A percentile compares a stretch with the other conserved stretches of the same genome.
phyloP scores from a whole-genome alignment of 53 echinoderm and acorn worm species.

The Holothuria leucospilota region DNA sequence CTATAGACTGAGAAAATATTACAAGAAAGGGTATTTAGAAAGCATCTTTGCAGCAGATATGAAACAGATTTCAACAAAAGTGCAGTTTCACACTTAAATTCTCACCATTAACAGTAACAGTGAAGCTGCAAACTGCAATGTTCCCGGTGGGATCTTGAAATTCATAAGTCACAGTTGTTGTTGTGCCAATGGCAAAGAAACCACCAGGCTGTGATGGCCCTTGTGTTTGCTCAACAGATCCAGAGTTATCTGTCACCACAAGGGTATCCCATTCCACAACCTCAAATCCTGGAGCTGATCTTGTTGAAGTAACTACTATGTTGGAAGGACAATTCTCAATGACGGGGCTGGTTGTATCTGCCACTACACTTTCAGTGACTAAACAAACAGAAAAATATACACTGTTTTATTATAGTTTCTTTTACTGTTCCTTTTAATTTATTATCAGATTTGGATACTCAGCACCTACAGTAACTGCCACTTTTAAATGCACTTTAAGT shows the following conservation, averaged over 20 bases:
- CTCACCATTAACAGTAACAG: slow-evolving; percentile 65
- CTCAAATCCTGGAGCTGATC: neutral
- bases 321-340: neutral
- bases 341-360: neutral
- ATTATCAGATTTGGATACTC: no score
- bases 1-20: no score
- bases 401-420: no score
- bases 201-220: slow-evolving; percentile 56
- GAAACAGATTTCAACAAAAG: no score
- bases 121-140: slow-evolving; percentile 50
- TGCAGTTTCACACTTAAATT: neutral
- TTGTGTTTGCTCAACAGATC: slow-evolving; percentile 34
- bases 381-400: no score
- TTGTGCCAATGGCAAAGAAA: slow-evolving; percentile 54
- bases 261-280: slow-evolving; percentile 67
- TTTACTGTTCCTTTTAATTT: no score
- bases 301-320: neutral
- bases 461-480: no score
- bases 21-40: no score
- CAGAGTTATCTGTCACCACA: slow-evolving; percentile 63
- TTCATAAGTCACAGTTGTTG: slow-evolving; percentile 16
- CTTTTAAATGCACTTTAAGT: no score
- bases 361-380: no score
- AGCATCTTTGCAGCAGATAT: no score
- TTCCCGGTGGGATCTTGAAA: slow-evolving; percentile 40